Base-by-base conservation (phyloP, 1,140 invertebrate genomes). In the Trichonephila clavata region DNA sequence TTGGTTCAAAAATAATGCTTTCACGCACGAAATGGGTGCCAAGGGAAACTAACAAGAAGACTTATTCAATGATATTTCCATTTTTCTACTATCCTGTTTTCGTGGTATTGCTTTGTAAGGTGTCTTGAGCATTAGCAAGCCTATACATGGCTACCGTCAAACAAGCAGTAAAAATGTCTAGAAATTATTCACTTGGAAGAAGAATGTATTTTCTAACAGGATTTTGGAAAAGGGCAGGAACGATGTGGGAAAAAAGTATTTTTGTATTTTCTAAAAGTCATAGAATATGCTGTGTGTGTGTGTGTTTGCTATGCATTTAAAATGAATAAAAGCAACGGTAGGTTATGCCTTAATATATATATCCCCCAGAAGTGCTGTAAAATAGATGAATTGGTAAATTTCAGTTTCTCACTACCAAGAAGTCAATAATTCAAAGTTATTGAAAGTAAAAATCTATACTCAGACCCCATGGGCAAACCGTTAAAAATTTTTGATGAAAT, bases 41-140 rank as follows among this genome's bases (percentile, higher is more conserved):
- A 59, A 20, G 91, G 91, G 91, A 92, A 27, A 63, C 21, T 39
- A 86, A 39, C 83, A 39, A 14, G 39, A 32, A 80, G 63, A 83
- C 91, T 92, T 92, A 92, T 92, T 92, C 91, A 86, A 92, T 90
- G 89, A 90, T 92, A 92, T 92, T 92, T 92, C 63, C 83, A 92
- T 57, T 86, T 71, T 83, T 81, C 27, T 24, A n/a, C 32, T 59
- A 65, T 60, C 81, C 24, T 61, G 8, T 8, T 39, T 16, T 13
- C 21, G 87, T 24, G 10, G 39, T 14, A 89, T 71, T 50, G 61
- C 27, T 63, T 39, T 89, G 32, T 60, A 59, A 27, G 77, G 57
- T 81, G 57, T 21, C 50, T 81, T 59, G 43, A 68, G 60, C 71
- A 90, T 90, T 90, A 90, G 89, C 4, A 63, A 24, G 16, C 71